A percentile compares a stretch with the other conserved stretches of the same genome.
Evolutionary conservation across 2,797 vertebrate species (phyloP).

Genomic region (Gadopsis bispinosus): DNA sequence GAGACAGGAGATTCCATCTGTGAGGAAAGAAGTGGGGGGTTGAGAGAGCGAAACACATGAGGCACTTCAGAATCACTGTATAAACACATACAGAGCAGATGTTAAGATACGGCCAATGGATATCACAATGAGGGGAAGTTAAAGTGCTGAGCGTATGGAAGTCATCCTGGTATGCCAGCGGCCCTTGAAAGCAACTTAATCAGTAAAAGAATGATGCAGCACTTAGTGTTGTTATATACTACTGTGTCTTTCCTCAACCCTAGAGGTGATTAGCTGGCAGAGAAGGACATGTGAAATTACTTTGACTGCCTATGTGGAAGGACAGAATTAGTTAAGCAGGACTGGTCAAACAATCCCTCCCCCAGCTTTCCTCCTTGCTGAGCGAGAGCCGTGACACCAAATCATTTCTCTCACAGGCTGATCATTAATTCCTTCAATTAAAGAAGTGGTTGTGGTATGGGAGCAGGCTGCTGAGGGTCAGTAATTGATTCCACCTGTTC

Average conservation of each 20-base stretch:
- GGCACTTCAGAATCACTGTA: constrained; percentile 50
- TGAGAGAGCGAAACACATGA: constrained; percentile 51
- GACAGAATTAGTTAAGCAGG: constrained; percentile 68
- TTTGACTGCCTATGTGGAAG: constrained; percentile 51
- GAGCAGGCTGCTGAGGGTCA: constrained; percentile 67
- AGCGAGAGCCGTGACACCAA: constrained; percentile 65
- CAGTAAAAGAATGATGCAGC: constrained; percentile 36
- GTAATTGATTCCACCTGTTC: constrained; percentile 85
- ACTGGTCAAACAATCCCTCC: constrained; percentile 61
- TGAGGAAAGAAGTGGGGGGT: constrained; percentile 56
- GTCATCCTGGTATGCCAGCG: constrained; percentile 43
- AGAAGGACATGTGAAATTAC: constrained; percentile 47
- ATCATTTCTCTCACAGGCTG: constrained; percentile 69
- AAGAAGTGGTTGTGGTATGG: constrained; percentile 70
- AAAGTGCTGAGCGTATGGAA: constrained; percentile 48
- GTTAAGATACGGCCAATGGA: constrained; percentile 50
- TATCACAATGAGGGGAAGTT: constrained; percentile 56
- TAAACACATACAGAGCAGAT: constrained; percentile 69
- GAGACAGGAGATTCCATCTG: constrained; percentile 99
- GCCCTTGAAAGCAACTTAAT: constrained; percentile 39
- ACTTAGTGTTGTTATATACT: constrained; percentile 35
- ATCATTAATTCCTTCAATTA: constrained; percentile 82
- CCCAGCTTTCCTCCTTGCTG: constrained; percentile 47
- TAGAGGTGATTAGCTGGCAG: constrained; percentile 61
- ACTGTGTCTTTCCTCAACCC: constrained; percentile 47